These are phyloP conservation scores for Stenoptilia bipunctidactyla DNA, from an alignment of 2,888 invertebrate species.

Conservation along the genomic window DNA sequence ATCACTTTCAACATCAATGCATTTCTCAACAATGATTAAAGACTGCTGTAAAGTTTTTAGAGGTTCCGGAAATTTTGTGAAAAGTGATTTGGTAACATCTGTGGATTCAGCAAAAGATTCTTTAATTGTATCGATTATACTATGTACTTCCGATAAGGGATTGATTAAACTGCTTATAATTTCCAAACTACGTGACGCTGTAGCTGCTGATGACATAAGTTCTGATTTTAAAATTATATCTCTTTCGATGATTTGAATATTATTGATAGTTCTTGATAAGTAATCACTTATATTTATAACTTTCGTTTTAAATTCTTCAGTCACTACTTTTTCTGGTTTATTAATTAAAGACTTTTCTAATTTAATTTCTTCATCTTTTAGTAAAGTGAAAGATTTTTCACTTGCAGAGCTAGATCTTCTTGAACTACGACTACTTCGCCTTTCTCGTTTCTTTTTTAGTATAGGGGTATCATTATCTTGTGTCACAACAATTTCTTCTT, in stretches of 20 bases:
- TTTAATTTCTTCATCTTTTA: constrained; percentile 34
- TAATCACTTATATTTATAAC: constrained; percentile 28
- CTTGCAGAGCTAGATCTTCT: constrained; percentile 53
- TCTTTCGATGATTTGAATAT: constrained; percentile 73
- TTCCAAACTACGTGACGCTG: constrained; percentile 76
- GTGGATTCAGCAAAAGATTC: constrained; percentile 44
- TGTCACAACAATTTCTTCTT: constrained; percentile 30
- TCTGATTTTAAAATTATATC: constrained; percentile 76
- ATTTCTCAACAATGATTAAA: constrained; percentile 76
- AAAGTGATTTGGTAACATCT: constrained; percentile 60
- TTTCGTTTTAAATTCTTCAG: constrained; percentile 33
- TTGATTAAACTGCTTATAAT: constrained; percentile 73
- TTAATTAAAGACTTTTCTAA: not conserved
- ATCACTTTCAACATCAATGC: constrained; percentile 76
- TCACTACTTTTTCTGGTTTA: constrained; percentile 12
- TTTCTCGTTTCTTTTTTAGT: constrained; percentile 33
- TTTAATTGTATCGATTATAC: constrained; percentile 67
- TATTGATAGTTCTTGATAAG: constrained; percentile 64
- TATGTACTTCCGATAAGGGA: constrained; percentile 75
- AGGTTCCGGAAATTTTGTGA: constrained; percentile 68
- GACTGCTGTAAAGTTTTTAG: constrained; percentile 75
- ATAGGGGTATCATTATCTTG: constrained; percentile 16
- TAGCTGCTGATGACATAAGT: constrained; percentile 75
- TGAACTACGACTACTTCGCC: constrained; percentile 54
- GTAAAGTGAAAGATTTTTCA: constrained; percentile 56